Evolutionary conservation across 1,140 invertebrate species (phyloP), one percentile per base, ranked within the genome.

Genomic region (Lysiphlebus fabarum): DNA sequence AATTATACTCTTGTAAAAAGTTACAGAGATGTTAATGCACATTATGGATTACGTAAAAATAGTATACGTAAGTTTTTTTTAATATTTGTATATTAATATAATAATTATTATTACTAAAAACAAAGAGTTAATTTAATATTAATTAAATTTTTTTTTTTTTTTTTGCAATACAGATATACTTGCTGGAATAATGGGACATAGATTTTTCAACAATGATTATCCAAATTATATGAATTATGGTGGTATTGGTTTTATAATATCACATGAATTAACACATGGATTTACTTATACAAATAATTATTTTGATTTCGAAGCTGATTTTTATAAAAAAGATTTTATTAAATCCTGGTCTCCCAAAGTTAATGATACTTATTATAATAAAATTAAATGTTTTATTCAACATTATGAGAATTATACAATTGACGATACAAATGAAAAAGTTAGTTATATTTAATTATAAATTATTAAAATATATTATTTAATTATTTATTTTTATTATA

Each of bases 161-260:
- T n/a, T n/a, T n/a, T n/a, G n/a, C 43, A 63, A 63, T n/a, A n/a
- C 47, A 89, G 90, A 90, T 75, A 93, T 95, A 75, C 93, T 93
- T 0, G 92, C 93, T 61, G 93, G 93, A 54, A 93, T 96, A 64
- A 81, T 96, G 5, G 92, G 95, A 82, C 91, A 91, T 10, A 83
- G 87, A 14, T 96, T 95, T 79, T 96, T 93, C 74, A 86, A 84
- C 47, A 86, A 87, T 41, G 85, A 92, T 56, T 84, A 91, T 37
- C 93, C 93, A 3, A 86, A 86, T 61, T 96, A 95, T 67, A 87
- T 96, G 84, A 96, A 96, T 72, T 96, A 91, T 69, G 93, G 92
- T 53, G 91, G 89, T 9, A 92, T 96, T 67, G 93, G 93, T 6
- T 93, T 92, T 67, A 90, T 96, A 26, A 26, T 26, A 26, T 93